Evolutionary conservation across 2,888 invertebrate genomes (phyloP), one percentile per base, ranked within the genome.

Genomic region (Metalampra italica): DNA sequence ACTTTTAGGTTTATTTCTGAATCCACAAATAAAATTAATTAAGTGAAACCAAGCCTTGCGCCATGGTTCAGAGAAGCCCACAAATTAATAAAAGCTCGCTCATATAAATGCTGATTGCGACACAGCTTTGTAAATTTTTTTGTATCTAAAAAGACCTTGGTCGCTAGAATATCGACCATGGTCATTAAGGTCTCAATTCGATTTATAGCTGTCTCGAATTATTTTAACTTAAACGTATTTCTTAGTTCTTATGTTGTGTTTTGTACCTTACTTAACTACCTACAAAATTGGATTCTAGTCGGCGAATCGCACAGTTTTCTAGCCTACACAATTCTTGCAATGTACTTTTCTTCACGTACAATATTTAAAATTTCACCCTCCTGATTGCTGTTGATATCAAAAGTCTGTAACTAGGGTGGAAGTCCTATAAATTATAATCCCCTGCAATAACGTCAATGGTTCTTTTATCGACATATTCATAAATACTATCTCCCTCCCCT

Each of bases 131-230:
- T 66, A 64, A 66, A 66, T n/a, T 68, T 59, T 54, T 68, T 61
- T 47, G 46, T 51, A 47, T 52, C 58, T 64, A 49, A 70, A 74
- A 72, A 73, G 66, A 47, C 45, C 53, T 60, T 54, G 61, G 60
- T 64, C 62, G 62, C 60, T 60, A 46, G 54, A 61, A 61, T 65
- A 70, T 67, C 55, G 56, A 56, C 66, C 57, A 54, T 54, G 56
- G 61, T 69, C 55, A 70, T 74, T 71, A 70, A 63, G 56, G 60
- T 56, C 59, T 60, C 55, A 56, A 60, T 64, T 66, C 55, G 64
- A 68, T 71, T 68, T 66, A 73, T 72, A 59, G 61, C 60, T 56
- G 57, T 53, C 62, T 66, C 66, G 64, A 71, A 68, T 64, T 67
- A 14, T 9, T 9, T 9, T 66, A 43, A 15, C 8, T 34, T 44